Percentiles rank a stretch among this genome's conserved stretches.
phyloP scores from a whole-genome alignment of 1,140 invertebrate species.

The Euwallacea fornicatus region DNA sequence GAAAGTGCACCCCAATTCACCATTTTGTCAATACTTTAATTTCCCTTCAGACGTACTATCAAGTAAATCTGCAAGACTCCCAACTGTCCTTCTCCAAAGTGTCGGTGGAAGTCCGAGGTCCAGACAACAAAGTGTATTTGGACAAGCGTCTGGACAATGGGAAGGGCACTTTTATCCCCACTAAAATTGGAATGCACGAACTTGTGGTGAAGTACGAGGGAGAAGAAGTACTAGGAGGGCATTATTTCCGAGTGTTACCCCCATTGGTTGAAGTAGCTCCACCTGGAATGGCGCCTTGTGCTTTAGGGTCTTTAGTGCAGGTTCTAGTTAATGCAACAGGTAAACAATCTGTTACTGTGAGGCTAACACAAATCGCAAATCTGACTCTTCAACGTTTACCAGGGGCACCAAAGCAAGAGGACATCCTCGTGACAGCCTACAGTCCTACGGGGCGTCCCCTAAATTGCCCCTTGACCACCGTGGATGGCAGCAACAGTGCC shows the following conservation, averaged over 20 bases:
- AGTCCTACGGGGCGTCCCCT: constrained; percentile 80
- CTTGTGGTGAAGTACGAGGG: constrained; percentile 66
- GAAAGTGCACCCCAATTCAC: background rate
- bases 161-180: constrained; percentile 82
- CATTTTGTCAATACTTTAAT: background rate
- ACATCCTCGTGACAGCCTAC: constrained; percentile 84
- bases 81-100: constrained; percentile 78
- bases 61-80: constrained; percentile 74
- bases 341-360: constrained; percentile 42
- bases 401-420: constrained; percentile 82
- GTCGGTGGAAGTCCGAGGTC: constrained; percentile 69
- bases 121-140: constrained; percentile 65
- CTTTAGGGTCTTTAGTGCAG: constrained; percentile 91
- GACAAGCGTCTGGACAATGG: constrained; percentile 69
- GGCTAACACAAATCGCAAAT: background rate
- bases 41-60: constrained; percentile 73
- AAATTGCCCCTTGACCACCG: constrained; percentile 74
- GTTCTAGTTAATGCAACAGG: constrained; percentile 88
- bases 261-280: constrained; percentile 81
- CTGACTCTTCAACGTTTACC: constrained; percentile 30
- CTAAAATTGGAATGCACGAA: constrained; percentile 91
- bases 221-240: constrained; percentile 58
- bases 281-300: constrained; percentile 92
- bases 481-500: constrained; percentile 82
- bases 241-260: constrained; percentile 86